Conservation (phyloP, 2,113 vertebrate genomes). For the Microcebus tavaratra region DNA sequence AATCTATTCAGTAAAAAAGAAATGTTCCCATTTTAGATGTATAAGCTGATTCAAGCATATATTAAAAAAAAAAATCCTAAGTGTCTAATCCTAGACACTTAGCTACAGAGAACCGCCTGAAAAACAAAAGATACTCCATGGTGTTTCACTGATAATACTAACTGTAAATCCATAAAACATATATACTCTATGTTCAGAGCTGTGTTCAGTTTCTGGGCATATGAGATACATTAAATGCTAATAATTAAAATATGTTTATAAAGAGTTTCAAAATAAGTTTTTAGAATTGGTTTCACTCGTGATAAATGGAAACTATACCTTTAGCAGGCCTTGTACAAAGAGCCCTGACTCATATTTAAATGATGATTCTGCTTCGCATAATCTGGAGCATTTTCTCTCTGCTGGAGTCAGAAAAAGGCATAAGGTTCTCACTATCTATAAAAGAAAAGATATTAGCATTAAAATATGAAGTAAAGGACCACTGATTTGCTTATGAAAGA, state of each 20-base stretch:
- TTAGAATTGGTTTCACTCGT: not conserved
- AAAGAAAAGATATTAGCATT: slow-evolving; percentile 73
- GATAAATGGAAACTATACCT: slow-evolving; percentile 86
- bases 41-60: not conserved
- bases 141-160: not conserved
- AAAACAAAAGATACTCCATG: not conserved
- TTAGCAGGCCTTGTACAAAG: slow-evolving; percentile 97
- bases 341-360: slow-evolving; percentile 97
- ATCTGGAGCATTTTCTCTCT: slow-evolving; percentile 95
- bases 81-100: not conserved
- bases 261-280: not conserved
- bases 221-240: not conserved
- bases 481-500: slow-evolving; percentile 11
- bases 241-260: slow-evolving; percentile 6
- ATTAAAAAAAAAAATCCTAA: not conserved
- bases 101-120: not conserved
- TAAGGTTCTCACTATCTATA: slow-evolving; percentile 94
- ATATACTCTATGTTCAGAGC: not conserved
- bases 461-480: slow-evolving; percentile 15
- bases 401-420: slow-evolving; percentile 95
- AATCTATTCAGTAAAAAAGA: slow-evolving; percentile 33
- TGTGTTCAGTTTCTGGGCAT: not conserved
- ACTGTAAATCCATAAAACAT: not conserved
- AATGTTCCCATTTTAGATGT: slow-evolving; percentile 4
- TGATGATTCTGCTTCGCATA: slow-evolving; percentile 91